These are phyloP conservation scores for Bombus waltoni DNA, from an alignment of 1,140 invertebrate species.

Conservation along the genomic window DNA sequence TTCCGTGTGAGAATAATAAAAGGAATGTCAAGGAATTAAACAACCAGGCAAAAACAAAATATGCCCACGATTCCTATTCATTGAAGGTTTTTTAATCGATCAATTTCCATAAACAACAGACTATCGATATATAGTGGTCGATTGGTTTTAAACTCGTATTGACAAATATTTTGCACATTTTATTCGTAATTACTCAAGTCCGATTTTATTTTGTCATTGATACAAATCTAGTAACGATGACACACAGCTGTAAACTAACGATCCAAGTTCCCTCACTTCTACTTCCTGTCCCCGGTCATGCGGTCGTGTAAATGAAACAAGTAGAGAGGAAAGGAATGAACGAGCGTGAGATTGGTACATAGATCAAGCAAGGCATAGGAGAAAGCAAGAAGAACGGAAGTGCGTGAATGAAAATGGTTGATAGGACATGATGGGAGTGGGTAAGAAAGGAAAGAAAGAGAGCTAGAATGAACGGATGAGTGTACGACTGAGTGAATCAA, in stretches of 20 bases:
- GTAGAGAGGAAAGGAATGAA: slow-evolving; percentile 32
- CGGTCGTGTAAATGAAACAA: slow-evolving; percentile 45
- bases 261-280: slow-evolving; percentile 71
- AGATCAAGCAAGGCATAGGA: not conserved
- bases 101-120: slow-evolving; percentile 43
- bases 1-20: slow-evolving; percentile 27
- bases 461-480: not conserved
- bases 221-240: slow-evolving; percentile 56
- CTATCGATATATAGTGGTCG: slow-evolving; percentile 73
- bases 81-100: slow-evolving; percentile 58
- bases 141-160: slow-evolving; percentile 79
- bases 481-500: not conserved
- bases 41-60: slow-evolving; percentile 17
- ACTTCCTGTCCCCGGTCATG: slow-evolving; percentile 58
- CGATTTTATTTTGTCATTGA: slow-evolving; percentile 70
- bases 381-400: not conserved
- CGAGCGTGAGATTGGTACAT: not conserved
- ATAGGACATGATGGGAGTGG: slow-evolving; percentile 4
- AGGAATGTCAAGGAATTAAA: slow-evolving; percentile 45
- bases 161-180: slow-evolving; percentile 81
- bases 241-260: slow-evolving; percentile 72
- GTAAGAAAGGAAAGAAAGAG: slow-evolving; percentile 24
- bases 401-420: slow-evolving; percentile 26
- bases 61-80: slow-evolving; percentile 28
- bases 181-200: slow-evolving; percentile 79